Base-by-base conservation (phyloP, 2,113 vertebrate species). In the Sphyrna mokarran region DNA sequence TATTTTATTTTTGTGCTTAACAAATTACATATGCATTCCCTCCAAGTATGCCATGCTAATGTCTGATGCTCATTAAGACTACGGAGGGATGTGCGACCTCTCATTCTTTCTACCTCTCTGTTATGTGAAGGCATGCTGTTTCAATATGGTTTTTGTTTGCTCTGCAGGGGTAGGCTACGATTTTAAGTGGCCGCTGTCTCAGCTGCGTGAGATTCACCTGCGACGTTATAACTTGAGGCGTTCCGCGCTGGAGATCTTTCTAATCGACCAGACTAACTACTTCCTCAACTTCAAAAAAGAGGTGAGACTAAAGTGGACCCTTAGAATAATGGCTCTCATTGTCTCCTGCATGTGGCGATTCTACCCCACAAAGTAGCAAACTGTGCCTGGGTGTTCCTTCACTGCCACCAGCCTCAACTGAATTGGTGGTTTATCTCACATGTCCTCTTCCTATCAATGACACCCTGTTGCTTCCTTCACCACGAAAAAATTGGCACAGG, bases 221-320 rank as follows among this genome's bases (percentile, higher is more conserved):
- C 98, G 99, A 63, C 97, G 99, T 58, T 99, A 99, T 95, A 99
- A 99, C 96, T 97, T 99, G 95, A 98, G 98, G 0, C 98, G 99
- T 96, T 99, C 99, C 0, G 99, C 99, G 94, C 97, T 99, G 96
- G 99, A 99, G 97, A 98, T 99, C 97, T 99, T 99, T 97, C 98
- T 99, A 96, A 98, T 98, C 16, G 99, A 99, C 96, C 99, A 99
- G 96, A 99, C 98, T 96, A 99, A 98, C 96, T 99, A 99, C 96
- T 99, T 99, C 97, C 98, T 99, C 94, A 99, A 99, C 97, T 99
- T 99, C 96, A 99, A 98, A 97, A 99, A 99, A 96, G 99, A 99
- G 98, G 99, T 99, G 96, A 95, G 96, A 72, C 94, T 23, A 70
- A 76, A 94, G 33, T 22, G 14, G 66, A 93, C 5, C 13, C 61